phyloP scores from a whole-genome alignment of 2,113 vertebrate genomes.

The Glaucidium brasilianum region DNA sequence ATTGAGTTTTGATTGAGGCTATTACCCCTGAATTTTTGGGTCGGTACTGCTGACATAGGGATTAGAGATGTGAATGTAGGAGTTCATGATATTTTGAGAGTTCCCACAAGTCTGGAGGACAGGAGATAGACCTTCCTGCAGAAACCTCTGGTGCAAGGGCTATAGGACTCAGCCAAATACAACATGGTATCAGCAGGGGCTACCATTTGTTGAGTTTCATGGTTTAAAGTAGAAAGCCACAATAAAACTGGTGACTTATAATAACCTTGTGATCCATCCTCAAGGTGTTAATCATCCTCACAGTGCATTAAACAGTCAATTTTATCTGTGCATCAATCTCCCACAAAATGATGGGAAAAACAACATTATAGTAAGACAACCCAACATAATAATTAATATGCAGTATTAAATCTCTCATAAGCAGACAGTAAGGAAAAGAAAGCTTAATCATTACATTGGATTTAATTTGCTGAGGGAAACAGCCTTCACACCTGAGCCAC shows the following conservation, averaged over 20 bases:
- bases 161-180: background rate
- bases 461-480: constrained; percentile 73
- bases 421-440: constrained; percentile 43
- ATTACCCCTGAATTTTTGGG: background rate
- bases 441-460: constrained; percentile 58
- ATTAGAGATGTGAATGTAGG: background rate
- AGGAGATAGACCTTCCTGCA: background rate
- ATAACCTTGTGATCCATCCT: constrained; percentile 25
- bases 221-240: background rate
- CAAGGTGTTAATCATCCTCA: constrained; percentile 41
- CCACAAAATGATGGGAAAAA: constrained; percentile 64
- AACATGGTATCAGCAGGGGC: background rate
- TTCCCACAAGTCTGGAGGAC: background rate
- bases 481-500: constrained; percentile 73
- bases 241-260: background rate
- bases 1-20: background rate
- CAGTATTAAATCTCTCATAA: constrained; percentile 69
- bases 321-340: constrained; percentile 65
- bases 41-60: rapidly evolving
- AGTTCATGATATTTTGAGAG: background rate
- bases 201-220: background rate
- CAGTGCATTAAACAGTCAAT: constrained; percentile 22
- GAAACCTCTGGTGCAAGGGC: background rate
- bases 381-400: constrained; percentile 67
- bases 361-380: constrained; percentile 44